phyloP scores from a whole-genome alignment of 2,797 vertebrate genomes.

The Sebastes elongatus region DNA sequence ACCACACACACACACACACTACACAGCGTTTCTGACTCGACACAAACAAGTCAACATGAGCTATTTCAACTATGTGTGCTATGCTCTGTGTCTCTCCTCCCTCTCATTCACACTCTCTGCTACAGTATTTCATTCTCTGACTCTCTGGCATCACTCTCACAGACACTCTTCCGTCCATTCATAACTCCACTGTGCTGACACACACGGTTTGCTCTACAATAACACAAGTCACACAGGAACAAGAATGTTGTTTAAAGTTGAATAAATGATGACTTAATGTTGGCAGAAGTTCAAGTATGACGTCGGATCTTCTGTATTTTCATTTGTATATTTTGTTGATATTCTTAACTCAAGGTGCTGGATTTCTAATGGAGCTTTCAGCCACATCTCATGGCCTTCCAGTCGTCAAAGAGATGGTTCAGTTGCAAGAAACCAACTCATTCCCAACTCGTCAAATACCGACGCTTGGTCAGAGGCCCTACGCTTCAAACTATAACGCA shows the following conservation, averaged over 20 bases:
- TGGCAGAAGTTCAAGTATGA: background rate
- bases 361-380: background rate
- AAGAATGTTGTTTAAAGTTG: background rate
- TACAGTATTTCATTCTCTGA: background rate
- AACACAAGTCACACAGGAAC: background rate
- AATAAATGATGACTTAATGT: background rate
- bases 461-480: background rate
- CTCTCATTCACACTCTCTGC: background rate
- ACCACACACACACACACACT: constrained; percentile 16
- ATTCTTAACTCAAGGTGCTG: background rate
- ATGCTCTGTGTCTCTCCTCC: constrained; percentile 15
- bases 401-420: background rate
- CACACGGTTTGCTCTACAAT: background rate
- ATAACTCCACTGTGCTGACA: background rate
- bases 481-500: background rate
- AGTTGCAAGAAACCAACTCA: too few species aligned
- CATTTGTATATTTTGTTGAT: background rate
- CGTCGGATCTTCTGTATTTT: background rate
- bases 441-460: background rate
- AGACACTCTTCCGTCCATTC: background rate
- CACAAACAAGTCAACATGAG: constrained; percentile 48
- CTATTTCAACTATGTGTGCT: constrained; percentile 42
- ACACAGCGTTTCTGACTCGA: constrained; percentile 16
- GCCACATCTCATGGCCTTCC: background rate
- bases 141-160: background rate